Evolutionary conservation across 2,113 vertebrate species (phyloP).

Genomic region (Corythornis madagascariensis): DNA sequence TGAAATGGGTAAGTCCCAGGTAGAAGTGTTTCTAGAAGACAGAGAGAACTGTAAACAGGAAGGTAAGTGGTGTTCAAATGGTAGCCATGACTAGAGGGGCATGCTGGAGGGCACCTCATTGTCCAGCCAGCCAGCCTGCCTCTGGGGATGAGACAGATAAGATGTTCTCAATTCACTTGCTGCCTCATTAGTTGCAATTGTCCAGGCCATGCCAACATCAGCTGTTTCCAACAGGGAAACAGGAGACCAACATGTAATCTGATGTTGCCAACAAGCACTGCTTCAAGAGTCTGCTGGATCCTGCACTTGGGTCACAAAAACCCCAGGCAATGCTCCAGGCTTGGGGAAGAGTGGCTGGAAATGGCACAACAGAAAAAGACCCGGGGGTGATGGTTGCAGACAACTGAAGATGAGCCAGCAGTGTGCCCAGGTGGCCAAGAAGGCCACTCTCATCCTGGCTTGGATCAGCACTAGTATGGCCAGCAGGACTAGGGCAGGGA

Average conservation of each 20-base stretch:
- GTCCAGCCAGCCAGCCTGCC: background rate
- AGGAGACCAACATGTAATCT: background rate
- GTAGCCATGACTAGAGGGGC: background rate
- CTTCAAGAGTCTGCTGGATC: too few relatives aligned
- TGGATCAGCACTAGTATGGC: too few relatives aligned
- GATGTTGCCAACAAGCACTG: background rate
- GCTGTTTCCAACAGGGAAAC: background rate
- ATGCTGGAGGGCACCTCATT: background rate
- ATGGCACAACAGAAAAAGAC: too few relatives aligned
- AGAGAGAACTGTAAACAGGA: background rate
- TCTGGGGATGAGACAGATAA: background rate
- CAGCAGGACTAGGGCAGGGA: too few relatives aligned
- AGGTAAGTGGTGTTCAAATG: background rate
- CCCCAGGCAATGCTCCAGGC: too few relatives aligned
- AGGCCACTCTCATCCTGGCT: too few relatives aligned
- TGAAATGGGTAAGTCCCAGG: background rate
- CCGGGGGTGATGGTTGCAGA: too few relatives aligned
- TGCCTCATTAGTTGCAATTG: background rate
- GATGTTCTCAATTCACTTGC: background rate
- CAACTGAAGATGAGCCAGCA: too few relatives aligned
- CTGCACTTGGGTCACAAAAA: too few relatives aligned
- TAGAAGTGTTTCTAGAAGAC: background rate
- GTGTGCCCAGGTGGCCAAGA: too few relatives aligned
- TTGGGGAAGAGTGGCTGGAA: too few relatives aligned
- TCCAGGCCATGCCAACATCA: background rate